Percentiles rank a stretch among this genome's conserved stretches.
Conservation (phyloP, 2,888 invertebrate genomes). For the Coleophora flavipennella region DNA sequence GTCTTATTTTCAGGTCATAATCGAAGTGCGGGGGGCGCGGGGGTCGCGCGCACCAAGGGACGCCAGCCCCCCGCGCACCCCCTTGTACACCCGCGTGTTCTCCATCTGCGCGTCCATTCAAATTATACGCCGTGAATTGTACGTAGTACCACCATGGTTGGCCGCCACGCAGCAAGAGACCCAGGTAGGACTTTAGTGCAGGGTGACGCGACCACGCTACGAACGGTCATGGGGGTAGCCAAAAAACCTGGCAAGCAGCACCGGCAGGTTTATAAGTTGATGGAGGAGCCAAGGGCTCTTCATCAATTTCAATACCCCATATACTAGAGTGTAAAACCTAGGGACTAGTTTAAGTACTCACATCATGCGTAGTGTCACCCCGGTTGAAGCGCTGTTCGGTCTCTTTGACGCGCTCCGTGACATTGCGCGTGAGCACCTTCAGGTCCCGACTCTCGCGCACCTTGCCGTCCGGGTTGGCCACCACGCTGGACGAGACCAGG, state of each 20-base stretch:
- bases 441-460: constrained; percentile 87
- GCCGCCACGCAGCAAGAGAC: no score
- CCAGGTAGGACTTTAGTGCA: no score
- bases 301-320: not conserved
- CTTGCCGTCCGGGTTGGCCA: constrained; percentile 80
- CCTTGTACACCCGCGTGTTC: no score
- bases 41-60: no score
- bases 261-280: not conserved
- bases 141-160: no score
- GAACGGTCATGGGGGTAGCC: no score
- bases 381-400: constrained; percentile 88
- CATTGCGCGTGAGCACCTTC: constrained; percentile 84
- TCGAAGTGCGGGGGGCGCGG: no score
- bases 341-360: constrained; percentile 68
- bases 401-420: constrained; percentile 85
- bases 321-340: not conserved
- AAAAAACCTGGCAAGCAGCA: not conserved
- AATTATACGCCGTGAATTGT: no score
- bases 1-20: no score
- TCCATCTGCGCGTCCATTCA: no score
- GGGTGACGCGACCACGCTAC: no score
- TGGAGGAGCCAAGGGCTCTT: not conserved
- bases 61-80: no score
- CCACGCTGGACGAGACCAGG: constrained; percentile 58
- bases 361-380: constrained; percentile 90